Evolutionary conservation across 2,797 vertebrate species (phyloP), one percentile per base, ranked within the genome.

Genomic region (Sardinella longiceps): DNA sequence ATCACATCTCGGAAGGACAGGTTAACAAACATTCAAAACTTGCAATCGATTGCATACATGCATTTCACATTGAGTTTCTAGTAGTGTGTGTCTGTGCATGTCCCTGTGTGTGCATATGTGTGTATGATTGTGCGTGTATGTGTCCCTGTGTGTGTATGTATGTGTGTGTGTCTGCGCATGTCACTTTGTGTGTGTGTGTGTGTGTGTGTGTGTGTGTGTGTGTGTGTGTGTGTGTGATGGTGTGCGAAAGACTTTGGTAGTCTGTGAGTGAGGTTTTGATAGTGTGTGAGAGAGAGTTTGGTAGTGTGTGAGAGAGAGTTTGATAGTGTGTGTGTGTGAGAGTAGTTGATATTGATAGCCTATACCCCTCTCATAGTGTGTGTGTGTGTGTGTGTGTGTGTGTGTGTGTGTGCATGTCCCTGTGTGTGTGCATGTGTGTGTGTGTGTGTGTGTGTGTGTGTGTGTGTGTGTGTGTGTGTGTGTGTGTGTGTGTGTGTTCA

Each of bases 401-500:
- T n/a, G n/a, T n/a, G n/a, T n/a, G n/a, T n/a, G n/a, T n/a, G n/a
- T n/a, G n/a, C n/a, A n/a, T n/a, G n/a, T n/a, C n/a, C n/a, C n/a
- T n/a, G n/a, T n/a, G 28, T 66, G 63, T 33, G 28, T 66, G 9
- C 33, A 5, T 66, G 60, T 30, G 60, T 33, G 11, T 33, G 63
- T 66, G 30, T 60, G 9, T 63, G 60, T 28, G 60, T 11, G 60
- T 4, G 60, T 63, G 60, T 56, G 18, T 56, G 53, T 56, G 20
- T 5, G 2, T 23, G 20, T 10, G n/a, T 11, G 58, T 28, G 25
- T 1, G 9, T 28, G 58, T 48, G 5, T 81, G 56, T 14, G 30
- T 0, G 30, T 30, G 43, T 81, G n/a, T 63, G 15, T 66, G 33
- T 60, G 66, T 25, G 39, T 81, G 25, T 1, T 90, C 87, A 99